Conservation (phyloP, 2,797 vertebrate genomes). For the Bradypus variegatus region DNA sequence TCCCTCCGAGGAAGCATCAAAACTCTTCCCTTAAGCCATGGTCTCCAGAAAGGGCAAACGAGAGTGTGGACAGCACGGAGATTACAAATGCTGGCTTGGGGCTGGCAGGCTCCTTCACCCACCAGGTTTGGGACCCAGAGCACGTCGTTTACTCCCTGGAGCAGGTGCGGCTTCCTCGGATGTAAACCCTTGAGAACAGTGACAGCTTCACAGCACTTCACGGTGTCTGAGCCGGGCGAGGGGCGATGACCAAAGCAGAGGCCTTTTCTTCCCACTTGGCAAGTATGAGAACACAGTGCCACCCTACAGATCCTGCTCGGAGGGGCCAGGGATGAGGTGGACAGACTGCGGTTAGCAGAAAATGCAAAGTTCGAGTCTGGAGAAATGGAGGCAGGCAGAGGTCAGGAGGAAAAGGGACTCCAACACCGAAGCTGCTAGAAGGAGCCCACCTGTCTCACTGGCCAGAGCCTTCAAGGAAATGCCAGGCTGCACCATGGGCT, state of each 20-base stretch:
- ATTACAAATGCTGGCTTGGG: not conserved
- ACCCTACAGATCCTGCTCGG: not conserved
- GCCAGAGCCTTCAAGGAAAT: not conserved
- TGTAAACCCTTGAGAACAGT: fast-evolving
- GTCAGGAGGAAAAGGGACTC: not conserved
- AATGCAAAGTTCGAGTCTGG: too few species aligned
- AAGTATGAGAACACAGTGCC: fast-evolving
- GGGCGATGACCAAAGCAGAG: too few species aligned
- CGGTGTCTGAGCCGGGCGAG: fast-evolving
- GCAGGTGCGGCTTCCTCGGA: not conserved
- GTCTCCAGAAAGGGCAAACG: not conserved
- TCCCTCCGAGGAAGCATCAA: not conserved
- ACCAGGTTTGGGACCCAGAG: too few species aligned
- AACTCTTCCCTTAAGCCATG: not conserved
- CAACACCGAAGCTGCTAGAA: not conserved
- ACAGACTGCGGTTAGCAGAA: too few species aligned
- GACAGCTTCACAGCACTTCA: not conserved
- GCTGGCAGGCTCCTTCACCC: not conserved
- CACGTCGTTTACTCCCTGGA: fast-evolving
- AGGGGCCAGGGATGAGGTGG: not conserved
- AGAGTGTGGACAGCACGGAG: not conserved
- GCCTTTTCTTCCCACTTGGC: too few species aligned
- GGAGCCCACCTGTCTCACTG: not conserved
- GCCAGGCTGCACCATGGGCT: fast-evolving
- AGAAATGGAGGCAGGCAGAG: not conserved